Evolutionary conservation across 2,797 vertebrate genomes (phyloP), one percentile per base, ranked within the genome.

Genomic region (Acanthopagrus latus): DNA sequence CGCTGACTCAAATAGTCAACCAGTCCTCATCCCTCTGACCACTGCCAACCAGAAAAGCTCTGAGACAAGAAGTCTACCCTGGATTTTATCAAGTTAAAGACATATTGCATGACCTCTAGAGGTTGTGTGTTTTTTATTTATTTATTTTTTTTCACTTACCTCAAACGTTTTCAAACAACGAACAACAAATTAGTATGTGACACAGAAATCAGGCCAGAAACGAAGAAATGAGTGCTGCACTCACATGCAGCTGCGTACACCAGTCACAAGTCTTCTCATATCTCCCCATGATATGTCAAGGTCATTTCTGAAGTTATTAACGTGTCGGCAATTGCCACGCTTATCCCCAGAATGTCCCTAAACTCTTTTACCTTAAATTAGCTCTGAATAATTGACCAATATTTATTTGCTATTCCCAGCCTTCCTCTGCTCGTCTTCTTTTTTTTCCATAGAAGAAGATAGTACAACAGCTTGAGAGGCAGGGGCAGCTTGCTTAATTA

Each of bases 401-500:
- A 84, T 90, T 80, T 91, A 85, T 92, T 88, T 78, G 64, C 86
- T 77, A 88, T 86, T 78, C 70, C 47, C 43, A 59, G 51, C 67
- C 56, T 91, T 84, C 33, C 69, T 86, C 62, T 81, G 44, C 74
- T 81, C 47, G 46, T 66, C 54, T 71, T 62, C 70, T 64, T 58
- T 63, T 23, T 12, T 20, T 59, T 63, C 73, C 86, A 77, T 79
- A 52, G 65, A 72, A 56, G 68, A 56, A 88, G 81, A 92, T 85
- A 84, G 76, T 80, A 81, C 66, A 89, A 74, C 82, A 91, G 88
- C 88, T 92, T 89, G 82, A 88, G 85, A 90, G 81, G 87, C 82
- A 76, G 71, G 67, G 78, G 76, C 84, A 74, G 82, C 76, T 82
- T 87, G 72, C 88, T 92, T 95, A 93, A 94, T 94, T 90, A 93